Evolutionary conservation across 2,797 vertebrate species (phyloP), one percentile per base, ranked within the genome.

Genomic region (Rhodeus uyekii): DNA sequence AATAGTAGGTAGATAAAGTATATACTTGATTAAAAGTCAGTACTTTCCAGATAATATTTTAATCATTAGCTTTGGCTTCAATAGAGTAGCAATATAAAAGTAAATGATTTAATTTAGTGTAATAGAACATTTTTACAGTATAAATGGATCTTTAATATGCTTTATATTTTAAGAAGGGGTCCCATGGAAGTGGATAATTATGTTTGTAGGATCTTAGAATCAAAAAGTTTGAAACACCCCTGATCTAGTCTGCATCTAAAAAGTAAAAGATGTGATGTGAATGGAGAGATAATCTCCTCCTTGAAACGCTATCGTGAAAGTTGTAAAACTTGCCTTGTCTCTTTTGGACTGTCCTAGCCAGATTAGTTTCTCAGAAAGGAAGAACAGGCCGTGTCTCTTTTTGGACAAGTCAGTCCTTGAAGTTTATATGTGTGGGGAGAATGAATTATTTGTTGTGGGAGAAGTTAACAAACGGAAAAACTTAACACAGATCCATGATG

Each of bases 301-400:
- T 78, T 74, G 68, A 71, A 83, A 81, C 10, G 42, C 32, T 48
- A 74, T 63, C 78, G 61, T 74, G 27, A 78, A 77, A 24, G 63
- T 71, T 75, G 46, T 76, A 73, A 67, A 74, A 42, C 14, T 14
- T 79, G 75, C 53, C 24, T 39, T 61, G n/a, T 58, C 24, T 16
- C 3, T n/a, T 55, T 44, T 61, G 38, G 27, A 42, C 53, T 73
- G 3, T 68, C 22, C 19, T 72, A 46, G 58, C 29, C 46, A 61
- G 32, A 64, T 74, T 78, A 2, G 34, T 29, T 79, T 81, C 44
- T 74, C 58, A 81, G 69, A 81, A 50, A 46, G 16, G 27, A 61
- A 75, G 46, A 75, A 55, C 44, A 65, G 71, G 13, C 5, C 19
- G n/a, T 1, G 1, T 82, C 36, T 53, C 13, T 39, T 55, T 53